A percentile compares a stretch with the other conserved stretches of the same genome.
Conservation (phyloP, 2,113 vertebrate species). For the Carollia perspicillata region DNA sequence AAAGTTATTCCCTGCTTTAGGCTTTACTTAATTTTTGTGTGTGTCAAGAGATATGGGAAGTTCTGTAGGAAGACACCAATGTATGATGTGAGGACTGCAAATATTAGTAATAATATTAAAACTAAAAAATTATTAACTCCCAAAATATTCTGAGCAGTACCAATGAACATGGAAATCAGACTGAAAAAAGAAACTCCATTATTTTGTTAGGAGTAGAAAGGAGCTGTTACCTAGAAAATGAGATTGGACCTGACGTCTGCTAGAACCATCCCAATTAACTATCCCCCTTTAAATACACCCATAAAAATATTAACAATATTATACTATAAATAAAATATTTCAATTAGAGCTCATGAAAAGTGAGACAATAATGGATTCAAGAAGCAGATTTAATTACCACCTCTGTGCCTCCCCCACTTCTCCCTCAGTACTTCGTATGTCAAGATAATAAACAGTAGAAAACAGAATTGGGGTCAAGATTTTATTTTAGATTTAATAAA, state of each 20-base stretch:
- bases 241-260: slow-evolving; percentile 44
- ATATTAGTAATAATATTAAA: slow-evolving; percentile 52
- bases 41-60: neutral
- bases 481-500: slow-evolving; percentile 58
- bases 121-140: slow-evolving; percentile 35
- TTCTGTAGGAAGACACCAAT: slow-evolving; percentile 23
- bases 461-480: slow-evolving; percentile 53
- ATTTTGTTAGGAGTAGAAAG: slow-evolving; percentile 46
- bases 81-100: slow-evolving; percentile 16
- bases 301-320: slow-evolving; percentile 59
- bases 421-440: slow-evolving; percentile 37
- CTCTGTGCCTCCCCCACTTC: slow-evolving; percentile 13
- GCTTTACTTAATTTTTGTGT: neutral
- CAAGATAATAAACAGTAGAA: slow-evolving; percentile 45
- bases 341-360: slow-evolving; percentile 67
- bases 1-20: neutral
- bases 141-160: slow-evolving; percentile 35
- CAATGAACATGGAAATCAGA: slow-evolving; percentile 56
- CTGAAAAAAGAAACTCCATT: slow-evolving; percentile 49
- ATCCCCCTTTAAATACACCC: slow-evolving; percentile 50
- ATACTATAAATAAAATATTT: slow-evolving; percentile 71
- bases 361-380: slow-evolving; percentile 62
- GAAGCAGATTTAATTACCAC: slow-evolving; percentile 62
- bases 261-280: slow-evolving; percentile 48
- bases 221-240: slow-evolving; percentile 4